phyloP scores from a whole-genome alignment of 2,888 invertebrate genomes.

The Cheilosia pagana region DNA sequence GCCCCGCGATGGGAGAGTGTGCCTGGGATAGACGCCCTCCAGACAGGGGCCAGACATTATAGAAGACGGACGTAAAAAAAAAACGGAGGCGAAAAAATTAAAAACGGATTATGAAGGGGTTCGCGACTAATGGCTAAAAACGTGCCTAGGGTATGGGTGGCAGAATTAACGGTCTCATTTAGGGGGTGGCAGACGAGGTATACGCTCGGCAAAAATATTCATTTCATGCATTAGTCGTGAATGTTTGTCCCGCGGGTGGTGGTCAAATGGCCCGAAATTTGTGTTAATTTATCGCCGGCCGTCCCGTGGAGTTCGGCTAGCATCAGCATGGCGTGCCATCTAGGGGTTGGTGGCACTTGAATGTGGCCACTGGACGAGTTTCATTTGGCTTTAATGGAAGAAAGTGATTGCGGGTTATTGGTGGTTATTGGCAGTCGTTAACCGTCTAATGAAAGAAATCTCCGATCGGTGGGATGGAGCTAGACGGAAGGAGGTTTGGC shows the following conservation, averaged over 20 bases:
- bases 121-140: constrained; percentile 41
- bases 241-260: constrained; percentile 17
- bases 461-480: not conserved
- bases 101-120: constrained; percentile 61
- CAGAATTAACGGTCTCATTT: constrained; percentile 47
- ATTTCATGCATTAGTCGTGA: constrained; percentile 28
- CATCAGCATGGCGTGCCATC: not conserved
- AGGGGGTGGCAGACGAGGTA: constrained; percentile 53
- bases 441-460: not conserved
- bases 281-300: constrained; percentile 1
- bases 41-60: constrained; percentile 59
- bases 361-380: not conserved
- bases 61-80: constrained; percentile 4
- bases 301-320: not conserved
- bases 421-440: not conserved
- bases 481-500: not conserved
- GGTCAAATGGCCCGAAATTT: constrained; percentile 7
- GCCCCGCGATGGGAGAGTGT: not conserved
- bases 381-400: constrained; percentile 2
- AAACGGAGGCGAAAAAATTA: constrained; percentile 51
- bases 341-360: not conserved
- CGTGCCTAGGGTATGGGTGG: constrained; percentile 3
- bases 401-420: not conserved
- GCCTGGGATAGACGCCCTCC: not conserved
- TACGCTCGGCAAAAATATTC: constrained; percentile 28